Percentiles rank a stretch among this genome's conserved stretches.
Conservation (phyloP, 2,797 vertebrate species). For the Salarias fasciatus region DNA sequence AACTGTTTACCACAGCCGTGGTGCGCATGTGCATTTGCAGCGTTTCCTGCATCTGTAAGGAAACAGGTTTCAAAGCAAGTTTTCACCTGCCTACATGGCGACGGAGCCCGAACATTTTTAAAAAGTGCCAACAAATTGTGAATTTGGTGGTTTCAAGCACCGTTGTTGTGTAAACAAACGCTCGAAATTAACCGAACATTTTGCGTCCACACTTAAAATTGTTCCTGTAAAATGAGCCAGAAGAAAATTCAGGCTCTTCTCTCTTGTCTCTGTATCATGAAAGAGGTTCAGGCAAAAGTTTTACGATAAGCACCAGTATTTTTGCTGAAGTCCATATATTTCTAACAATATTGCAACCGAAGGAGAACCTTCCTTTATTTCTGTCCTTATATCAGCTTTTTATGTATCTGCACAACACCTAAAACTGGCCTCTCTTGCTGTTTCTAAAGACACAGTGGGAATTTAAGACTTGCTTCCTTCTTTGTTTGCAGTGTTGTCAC, state of each 20-base stretch:
- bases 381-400: neutral
- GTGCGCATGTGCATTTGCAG: too few relatives aligned
- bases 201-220: too few relatives aligned
- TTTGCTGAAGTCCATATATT: conserved; percentile 3
- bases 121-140: too few relatives aligned
- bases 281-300: neutral
- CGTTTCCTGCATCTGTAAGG: too few relatives aligned
- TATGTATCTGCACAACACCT: neutral
- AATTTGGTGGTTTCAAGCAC: too few relatives aligned
- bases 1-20: too few relatives aligned
- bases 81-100: too few relatives aligned
- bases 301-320: neutral
- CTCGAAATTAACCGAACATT: too few relatives aligned
- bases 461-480: conserved; percentile 3
- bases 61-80: too few relatives aligned
- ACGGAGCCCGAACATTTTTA: too few relatives aligned
- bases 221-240: too few relatives aligned
- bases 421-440: neutral
- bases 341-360: neutral
- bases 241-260: neutral
- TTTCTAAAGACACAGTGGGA: neutral
- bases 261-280: neutral
- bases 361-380: neutral
- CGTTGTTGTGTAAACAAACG: too few relatives aligned
- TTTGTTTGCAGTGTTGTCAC: conserved; percentile 59